Evolutionary conservation across 2,797 vertebrate species (phyloP).

Genomic region (Gadopsis bispinosus): DNA sequence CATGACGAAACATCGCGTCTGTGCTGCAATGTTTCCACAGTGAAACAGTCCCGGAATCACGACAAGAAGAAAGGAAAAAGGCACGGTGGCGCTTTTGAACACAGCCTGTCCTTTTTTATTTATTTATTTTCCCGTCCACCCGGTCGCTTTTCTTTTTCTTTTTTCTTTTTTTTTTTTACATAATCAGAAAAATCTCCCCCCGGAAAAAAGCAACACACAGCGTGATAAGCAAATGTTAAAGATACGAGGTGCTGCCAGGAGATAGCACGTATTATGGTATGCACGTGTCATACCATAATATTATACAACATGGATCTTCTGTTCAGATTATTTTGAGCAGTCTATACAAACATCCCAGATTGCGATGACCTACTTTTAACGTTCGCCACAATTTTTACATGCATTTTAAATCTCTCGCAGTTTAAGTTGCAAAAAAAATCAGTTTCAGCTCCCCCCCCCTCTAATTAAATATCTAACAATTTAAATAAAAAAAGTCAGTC

Average conservation of each 20-base stretch:
- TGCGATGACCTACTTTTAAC: not conserved
- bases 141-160: not conserved
- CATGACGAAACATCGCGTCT: constrained; percentile 65
- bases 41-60: constrained; percentile 27
- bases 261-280: no score
- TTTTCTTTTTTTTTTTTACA: not conserved
- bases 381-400: not conserved
- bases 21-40: constrained; percentile 62
- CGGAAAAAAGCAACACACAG: not conserved
- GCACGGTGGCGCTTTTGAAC: not conserved
- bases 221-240: not conserved
- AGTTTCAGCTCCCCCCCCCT: not conserved
- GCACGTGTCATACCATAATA: no score
- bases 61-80: not conserved
- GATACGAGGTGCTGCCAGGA: not conserved
- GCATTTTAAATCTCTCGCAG: not conserved
- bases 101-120: not conserved
- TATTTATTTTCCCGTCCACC: no score
- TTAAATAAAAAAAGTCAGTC: not conserved
- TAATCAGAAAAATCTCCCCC: not conserved
- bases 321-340: not conserved
- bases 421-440: not conserved
- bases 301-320: no score
- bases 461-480: not conserved
- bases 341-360: no score